Conservation (phyloP, 1,140 invertebrate genomes). For the Cyrtorhinus lividipennis region DNA sequence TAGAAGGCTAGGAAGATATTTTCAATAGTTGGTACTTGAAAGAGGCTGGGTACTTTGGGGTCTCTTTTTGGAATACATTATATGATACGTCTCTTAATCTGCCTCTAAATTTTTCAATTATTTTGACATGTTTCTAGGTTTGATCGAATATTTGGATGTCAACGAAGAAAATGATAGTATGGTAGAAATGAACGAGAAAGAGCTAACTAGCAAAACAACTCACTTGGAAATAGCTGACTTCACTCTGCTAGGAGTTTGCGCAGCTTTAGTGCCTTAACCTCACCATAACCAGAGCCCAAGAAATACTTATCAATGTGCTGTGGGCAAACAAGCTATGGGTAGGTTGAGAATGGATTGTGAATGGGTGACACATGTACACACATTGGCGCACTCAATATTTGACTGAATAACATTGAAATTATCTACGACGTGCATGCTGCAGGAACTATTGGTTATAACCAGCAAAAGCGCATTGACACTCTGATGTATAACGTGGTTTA, state of each 20-base stretch:
- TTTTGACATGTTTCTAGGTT: conserved; percentile 36
- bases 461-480: conserved; percentile 92
- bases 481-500: conserved; percentile 94
- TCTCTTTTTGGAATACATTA: no score
- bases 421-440: conserved; percentile 27
- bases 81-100: neutral
- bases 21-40: no score
- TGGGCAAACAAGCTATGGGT: conserved; percentile 99
- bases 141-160: conserved; percentile 97
- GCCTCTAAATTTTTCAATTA: no score
- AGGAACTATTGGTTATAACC: conserved; percentile 93
- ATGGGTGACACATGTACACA: no score
- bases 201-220: conserved; percentile 65
- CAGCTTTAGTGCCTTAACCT: conserved; percentile 93
- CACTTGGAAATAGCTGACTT: conserved; percentile 98
- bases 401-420: no score
- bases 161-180: conserved; percentile 97
- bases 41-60: no score
- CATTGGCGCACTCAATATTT: no score
- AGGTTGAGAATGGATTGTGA: no score
- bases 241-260: conserved; percentile 90
- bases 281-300: conserved; percentile 98
- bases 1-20: no score
- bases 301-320: conserved; percentile 99
- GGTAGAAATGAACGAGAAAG: conserved; percentile 77